Percentiles rank a stretch among this genome's conserved stretches.
phyloP scores from a whole-genome alignment of 2,888 invertebrate genomes.

The Malthinus seriepunctatus region DNA sequence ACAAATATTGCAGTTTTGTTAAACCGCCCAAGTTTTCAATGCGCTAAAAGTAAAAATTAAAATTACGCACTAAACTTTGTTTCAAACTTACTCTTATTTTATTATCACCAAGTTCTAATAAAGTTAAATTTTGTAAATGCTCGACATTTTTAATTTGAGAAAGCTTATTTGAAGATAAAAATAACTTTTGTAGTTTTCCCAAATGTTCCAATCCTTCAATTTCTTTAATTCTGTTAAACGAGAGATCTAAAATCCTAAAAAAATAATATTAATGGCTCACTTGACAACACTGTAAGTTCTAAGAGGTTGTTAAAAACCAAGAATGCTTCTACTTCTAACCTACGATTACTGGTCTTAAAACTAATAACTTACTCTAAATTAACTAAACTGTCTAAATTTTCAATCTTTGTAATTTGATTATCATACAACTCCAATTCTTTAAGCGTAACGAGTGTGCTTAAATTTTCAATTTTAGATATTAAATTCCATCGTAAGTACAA shows the following conservation, averaged over 20 bases:
- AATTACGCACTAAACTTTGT: not conserved
- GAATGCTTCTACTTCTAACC: too few species aligned
- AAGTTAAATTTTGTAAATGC: conserved; percentile 74
- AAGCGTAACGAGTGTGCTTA: conserved; percentile 74
- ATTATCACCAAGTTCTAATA: conserved; percentile 95
- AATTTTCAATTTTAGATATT: conserved; percentile 91
- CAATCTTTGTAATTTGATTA: conserved; percentile 92
- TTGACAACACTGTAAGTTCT: too few species aligned
- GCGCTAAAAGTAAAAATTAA: conserved; percentile 7
- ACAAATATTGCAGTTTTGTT: conserved; percentile 78
- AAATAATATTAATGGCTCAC: too few species aligned
- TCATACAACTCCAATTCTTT: conserved; percentile 94
- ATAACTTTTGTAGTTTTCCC: conserved; percentile 78
- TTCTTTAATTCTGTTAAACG: conserved; percentile 90
- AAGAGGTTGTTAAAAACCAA: too few species aligned
- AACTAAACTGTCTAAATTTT: conserved; percentile 83
- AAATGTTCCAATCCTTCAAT: conserved; percentile 82
- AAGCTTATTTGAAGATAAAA: conserved; percentile 89
- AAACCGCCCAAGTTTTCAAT: conserved; percentile 59
- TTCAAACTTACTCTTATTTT: conserved; percentile 70
- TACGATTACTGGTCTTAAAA: too few species aligned
- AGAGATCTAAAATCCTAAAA: conserved; percentile 86
- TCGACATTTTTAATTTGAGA: conserved; percentile 84
- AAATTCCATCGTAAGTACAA: conserved; percentile 93
- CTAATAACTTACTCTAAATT: conserved; percentile 80